Percentiles rank a stretch among this genome's conserved stretches.
Evolutionary conservation across 2,113 vertebrate genomes (phyloP).

Genomic region (Columbina picui): DNA sequence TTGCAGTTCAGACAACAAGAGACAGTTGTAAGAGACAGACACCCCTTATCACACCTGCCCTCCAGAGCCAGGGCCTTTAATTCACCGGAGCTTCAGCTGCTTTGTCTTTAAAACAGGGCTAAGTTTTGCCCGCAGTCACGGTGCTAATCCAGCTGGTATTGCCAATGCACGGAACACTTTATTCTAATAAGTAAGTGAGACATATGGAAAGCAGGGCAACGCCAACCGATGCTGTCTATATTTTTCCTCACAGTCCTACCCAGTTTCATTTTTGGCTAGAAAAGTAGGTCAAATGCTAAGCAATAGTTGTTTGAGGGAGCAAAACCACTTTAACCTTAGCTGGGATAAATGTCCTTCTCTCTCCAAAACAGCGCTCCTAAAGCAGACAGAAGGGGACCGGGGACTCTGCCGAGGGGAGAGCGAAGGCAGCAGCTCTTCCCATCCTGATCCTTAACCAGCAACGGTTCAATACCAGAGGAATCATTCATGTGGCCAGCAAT

Average conservation of each 20-base stretch:
- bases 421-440: neutral
- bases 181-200: neutral
- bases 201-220: neutral
- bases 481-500: slow-evolving; percentile 28
- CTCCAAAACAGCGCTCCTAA: neutral
- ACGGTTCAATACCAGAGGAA: neutral
- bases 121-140: neutral
- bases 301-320: neutral
- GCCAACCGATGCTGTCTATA: neutral
- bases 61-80: neutral
- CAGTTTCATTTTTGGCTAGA: slow-evolving; percentile 3
- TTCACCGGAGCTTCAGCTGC: neutral
- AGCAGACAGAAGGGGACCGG: neutral
- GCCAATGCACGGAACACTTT: neutral
- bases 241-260: neutral
- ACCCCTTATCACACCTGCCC: neutral
- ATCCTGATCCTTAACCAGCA: slow-evolving; percentile 3
- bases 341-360: neutral
- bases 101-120: neutral
- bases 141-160: neutral
- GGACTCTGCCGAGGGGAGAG: neutral
- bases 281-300: slow-evolving; percentile 47
- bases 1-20: neutral
- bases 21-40: neutral
- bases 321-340: neutral